A percentile compares a stretch with the other conserved stretches of the same genome.
phyloP scores from a whole-genome alignment of 2,888 invertebrate genomes.

The Drosophila silvestris region DNA sequence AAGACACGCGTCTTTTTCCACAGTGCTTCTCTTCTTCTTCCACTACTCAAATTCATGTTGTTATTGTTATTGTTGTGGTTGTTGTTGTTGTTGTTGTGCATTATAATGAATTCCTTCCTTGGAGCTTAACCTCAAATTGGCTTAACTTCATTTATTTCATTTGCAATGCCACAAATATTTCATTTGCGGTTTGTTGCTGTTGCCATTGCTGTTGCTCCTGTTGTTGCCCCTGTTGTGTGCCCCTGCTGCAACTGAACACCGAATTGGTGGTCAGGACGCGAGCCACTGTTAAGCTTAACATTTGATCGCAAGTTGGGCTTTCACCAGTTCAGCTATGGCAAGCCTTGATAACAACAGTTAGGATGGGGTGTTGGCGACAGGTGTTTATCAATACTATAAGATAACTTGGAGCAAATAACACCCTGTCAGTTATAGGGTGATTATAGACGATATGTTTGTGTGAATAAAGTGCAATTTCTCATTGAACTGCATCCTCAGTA shows the following conservation, averaged over 20 bases:
- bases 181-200: slow-evolving; percentile 59
- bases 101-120: slow-evolving; percentile 74
- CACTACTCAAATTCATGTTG: not conserved
- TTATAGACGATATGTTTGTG: not conserved
- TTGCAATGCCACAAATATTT: slow-evolving; percentile 69
- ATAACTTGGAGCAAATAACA: not conserved
- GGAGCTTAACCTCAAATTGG: slow-evolving; percentile 75
- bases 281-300: slow-evolving; percentile 42
- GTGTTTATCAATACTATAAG: slow-evolving; percentile 11
- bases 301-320: slow-evolving; percentile 33
- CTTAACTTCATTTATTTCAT: slow-evolving; percentile 77
- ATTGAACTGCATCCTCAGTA: not conserved
- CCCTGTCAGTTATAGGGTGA: not conserved
- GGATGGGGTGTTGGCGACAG: slow-evolving; percentile 4
- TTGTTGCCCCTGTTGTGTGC: not conserved
- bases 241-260: slow-evolving; percentile 40
- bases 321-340: slow-evolving; percentile 12
- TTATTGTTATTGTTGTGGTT: slow-evolving; percentile 2
- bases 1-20: slow-evolving; percentile 50
- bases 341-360: not conserved
- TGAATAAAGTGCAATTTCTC: not conserved
- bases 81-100: slow-evolving; percentile 28
- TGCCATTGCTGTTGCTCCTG: slow-evolving; percentile 17
- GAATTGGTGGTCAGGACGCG: slow-evolving; percentile 43
- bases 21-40: slow-evolving; percentile 12